These are phyloP conservation scores for Enteromius viviparus DNA, from an alignment of 2,797 vertebrate species.

Conservation along the genomic window DNA sequence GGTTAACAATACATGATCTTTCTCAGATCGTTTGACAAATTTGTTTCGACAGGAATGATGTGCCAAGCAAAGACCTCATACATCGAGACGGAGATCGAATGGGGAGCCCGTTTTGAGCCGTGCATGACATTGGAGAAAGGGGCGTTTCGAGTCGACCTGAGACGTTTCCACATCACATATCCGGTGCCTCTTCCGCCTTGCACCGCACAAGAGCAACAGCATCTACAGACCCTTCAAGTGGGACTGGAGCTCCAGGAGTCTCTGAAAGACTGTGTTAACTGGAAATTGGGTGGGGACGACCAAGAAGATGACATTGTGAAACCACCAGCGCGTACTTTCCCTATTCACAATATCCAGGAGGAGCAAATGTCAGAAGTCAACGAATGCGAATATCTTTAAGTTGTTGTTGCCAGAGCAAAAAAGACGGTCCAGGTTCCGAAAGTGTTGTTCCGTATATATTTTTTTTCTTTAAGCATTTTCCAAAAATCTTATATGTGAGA, in stretches of 20 bases:
- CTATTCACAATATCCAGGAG: slow-evolving; percentile 50
- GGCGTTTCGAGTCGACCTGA: slow-evolving; percentile 58
- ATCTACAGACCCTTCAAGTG: slow-evolving; percentile 33
- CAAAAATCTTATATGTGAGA: background rate
- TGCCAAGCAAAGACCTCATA: slow-evolving; percentile 48
- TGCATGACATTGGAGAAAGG: slow-evolving; percentile 61
- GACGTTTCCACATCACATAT: slow-evolving; percentile 60
- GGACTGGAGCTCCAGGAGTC: slow-evolving; percentile 8
- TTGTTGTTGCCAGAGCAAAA: background rate
- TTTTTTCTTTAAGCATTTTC: background rate
- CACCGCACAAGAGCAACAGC: slow-evolving; percentile 50
- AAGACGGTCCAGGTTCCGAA: background rate
- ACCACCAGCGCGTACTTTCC: slow-evolving; percentile 26
- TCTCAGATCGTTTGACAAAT: slow-evolving; percentile 42
- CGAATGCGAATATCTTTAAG: slow-evolving; percentile 40
- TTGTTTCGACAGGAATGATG: slow-evolving; percentile 57
- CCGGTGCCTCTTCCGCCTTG: slow-evolving; percentile 52
- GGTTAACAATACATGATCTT: background rate
- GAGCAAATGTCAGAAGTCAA: slow-evolving; percentile 25
- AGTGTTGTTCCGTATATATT: background rate
- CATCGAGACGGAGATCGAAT: slow-evolving; percentile 60
- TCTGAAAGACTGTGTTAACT: background rate
- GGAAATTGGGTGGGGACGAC: slow-evolving; percentile 25
- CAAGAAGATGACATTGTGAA: slow-evolving; percentile 45
- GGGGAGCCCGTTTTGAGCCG: slow-evolving; percentile 59